Evolutionary conservation across 2,797 vertebrate genomes (phyloP).

Genomic region (Chromobotia macracanthus): DNA sequence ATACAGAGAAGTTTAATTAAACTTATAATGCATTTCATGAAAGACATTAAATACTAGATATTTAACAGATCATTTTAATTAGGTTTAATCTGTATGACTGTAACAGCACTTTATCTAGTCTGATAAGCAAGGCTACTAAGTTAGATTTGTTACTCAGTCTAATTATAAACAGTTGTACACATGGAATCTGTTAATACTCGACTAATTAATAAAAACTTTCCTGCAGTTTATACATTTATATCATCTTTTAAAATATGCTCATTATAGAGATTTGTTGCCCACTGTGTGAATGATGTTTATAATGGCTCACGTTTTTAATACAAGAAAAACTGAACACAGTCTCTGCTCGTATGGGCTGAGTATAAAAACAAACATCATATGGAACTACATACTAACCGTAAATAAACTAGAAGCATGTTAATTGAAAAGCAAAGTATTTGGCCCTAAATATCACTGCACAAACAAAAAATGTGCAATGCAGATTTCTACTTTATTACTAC

Average conservation of each 20-base stretch:
- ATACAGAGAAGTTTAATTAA: background rate
- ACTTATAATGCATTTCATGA: background rate
- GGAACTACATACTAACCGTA: too few relatives aligned
- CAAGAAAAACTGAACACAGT: too few relatives aligned
- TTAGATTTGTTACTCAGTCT: background rate
- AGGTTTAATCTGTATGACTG: conserved; percentile 2
- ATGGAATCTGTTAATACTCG: background rate
- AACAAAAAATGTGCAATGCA: background rate
- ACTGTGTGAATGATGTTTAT: background rate
- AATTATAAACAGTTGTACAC: background rate
- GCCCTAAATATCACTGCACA: background rate
- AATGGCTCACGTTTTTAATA: background rate
- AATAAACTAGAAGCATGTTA: too few relatives aligned
- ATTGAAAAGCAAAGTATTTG: too few relatives aligned
- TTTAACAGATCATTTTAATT: background rate
- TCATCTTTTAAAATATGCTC: too few relatives aligned
- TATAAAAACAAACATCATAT: too few relatives aligned
- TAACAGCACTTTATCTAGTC: conserved; percentile 39
- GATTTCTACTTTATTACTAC: background rate
- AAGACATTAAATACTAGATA: background rate
- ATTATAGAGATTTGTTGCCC: background rate
- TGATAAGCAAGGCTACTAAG: background rate
- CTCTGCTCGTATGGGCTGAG: too few relatives aligned
- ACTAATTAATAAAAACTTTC: conserved; percentile 7
- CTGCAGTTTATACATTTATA: too few relatives aligned